Evolutionary conservation across 2,797 vertebrate species (phyloP).

Genomic region (Gorsachius magnificus): DNA sequence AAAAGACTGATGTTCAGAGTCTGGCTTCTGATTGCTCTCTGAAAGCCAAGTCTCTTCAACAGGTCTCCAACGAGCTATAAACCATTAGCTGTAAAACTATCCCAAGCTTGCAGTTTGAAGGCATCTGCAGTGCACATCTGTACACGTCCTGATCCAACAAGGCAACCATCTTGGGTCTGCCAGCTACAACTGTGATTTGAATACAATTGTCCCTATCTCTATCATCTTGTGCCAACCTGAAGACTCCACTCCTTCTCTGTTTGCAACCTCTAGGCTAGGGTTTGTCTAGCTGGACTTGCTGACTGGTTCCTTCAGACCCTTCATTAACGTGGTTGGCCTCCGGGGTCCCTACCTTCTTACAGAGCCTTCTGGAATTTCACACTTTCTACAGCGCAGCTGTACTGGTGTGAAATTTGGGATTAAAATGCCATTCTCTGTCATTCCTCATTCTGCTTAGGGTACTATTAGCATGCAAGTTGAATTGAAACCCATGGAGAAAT

Average conservation of each 20-base stretch:
- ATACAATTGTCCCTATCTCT: not conserved
- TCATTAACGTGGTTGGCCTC: not conserved
- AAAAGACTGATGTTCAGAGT: not conserved
- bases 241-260: not conserved
- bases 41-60: not conserved
- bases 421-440: not conserved
- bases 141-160: not conserved
- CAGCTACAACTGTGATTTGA: not conserved
- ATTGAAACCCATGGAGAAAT: not conserved
- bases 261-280: not conserved
- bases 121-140: not conserved
- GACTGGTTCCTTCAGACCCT: not conserved
- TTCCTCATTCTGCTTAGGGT: not conserved
- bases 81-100: not conserved
- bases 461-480: not conserved
- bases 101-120: not conserved
- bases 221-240: not conserved
- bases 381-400: not conserved
- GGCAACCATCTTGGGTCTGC: not conserved
- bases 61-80: not conserved
- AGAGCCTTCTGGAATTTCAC: not conserved
- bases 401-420: not conserved
- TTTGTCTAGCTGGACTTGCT: not conserved
- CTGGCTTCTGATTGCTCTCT: not conserved
- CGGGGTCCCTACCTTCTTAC: not conserved